Evolutionary conservation across 2,888 invertebrate genomes (phyloP).

Genomic region (Quadroppia sp.): DNA sequence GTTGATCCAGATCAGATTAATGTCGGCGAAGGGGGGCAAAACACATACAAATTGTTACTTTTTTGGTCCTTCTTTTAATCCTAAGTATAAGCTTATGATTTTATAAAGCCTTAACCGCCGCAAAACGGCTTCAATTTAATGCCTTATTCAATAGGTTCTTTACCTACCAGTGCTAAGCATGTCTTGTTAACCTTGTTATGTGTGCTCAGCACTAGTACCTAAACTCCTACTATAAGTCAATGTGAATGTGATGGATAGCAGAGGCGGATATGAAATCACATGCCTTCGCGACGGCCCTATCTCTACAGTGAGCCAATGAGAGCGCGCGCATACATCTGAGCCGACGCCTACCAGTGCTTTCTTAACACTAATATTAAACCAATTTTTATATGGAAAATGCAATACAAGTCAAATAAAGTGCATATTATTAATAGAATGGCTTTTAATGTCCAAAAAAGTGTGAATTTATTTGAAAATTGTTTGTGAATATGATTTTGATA

Average conservation of each 20-base stretch:
- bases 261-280: constrained; percentile 15
- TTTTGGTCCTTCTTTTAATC: constrained; percentile 35
- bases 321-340: not conserved
- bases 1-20: constrained; percentile 37
- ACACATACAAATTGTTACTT: constrained; percentile 1
- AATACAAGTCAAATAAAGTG: not conserved
- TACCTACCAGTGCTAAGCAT: constrained; percentile 37
- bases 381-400: not conserved
- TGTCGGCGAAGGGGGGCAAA: not conserved
- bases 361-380: constrained; percentile 1
- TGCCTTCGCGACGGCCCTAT: constrained; percentile 1
- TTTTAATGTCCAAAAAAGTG: not conserved
- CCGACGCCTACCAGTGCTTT: constrained; percentile 1
- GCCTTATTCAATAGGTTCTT: constrained; percentile 38
- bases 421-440: not conserved
- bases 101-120: constrained; percentile 41
- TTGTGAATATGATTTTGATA: constrained; percentile 9
- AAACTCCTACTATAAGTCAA: constrained; percentile 34
- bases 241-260: constrained; percentile 23
- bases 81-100: constrained; percentile 37
- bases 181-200: constrained; percentile 39
- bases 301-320: not conserved
- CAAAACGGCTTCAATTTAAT: constrained; percentile 41
- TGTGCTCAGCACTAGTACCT: constrained; percentile 19
- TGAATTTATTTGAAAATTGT: constrained; percentile 12